phyloP scores from a whole-genome alignment of 2,113 vertebrate species.

The Istiophorus platypterus region DNA sequence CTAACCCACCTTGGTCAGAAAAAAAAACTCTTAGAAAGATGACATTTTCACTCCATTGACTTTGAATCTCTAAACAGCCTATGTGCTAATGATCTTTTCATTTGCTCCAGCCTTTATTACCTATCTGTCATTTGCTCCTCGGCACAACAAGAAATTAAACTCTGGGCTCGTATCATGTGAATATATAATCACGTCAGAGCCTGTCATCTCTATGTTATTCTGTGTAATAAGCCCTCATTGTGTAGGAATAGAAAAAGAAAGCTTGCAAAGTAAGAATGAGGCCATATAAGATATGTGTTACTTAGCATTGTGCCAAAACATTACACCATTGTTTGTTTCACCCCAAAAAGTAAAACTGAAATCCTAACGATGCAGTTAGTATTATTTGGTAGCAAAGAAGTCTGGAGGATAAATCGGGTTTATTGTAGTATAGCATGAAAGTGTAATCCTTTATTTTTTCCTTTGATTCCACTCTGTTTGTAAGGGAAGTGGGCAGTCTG shows the following conservation, averaged over 20 bases:
- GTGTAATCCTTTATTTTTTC: constrained; percentile 26
- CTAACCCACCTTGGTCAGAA: constrained; percentile 9
- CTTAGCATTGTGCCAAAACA: constrained; percentile 44
- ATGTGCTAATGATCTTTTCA: constrained; percentile 43
- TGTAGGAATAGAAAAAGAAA: background rate
- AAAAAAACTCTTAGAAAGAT: constrained; percentile 31
- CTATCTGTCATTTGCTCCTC: background rate
- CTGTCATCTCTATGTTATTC: background rate
- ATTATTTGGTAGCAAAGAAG: constrained; percentile 20
- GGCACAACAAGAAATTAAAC: constrained; percentile 32
- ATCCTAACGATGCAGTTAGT: background rate
- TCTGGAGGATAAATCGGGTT: constrained; percentile 21
- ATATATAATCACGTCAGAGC: constrained; percentile 54
- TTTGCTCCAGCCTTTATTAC: constrained; percentile 29
- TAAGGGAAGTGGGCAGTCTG: background rate
- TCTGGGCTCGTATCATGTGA: constrained; percentile 13
- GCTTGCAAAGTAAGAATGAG: constrained; percentile 11
- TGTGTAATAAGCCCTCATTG: constrained; percentile 29
- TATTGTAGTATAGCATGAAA: constrained; percentile 18
- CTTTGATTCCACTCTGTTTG: constrained; percentile 1
- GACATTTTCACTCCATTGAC: constrained; percentile 32
- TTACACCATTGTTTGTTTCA: constrained; percentile 15
- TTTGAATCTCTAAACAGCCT: constrained; percentile 39
- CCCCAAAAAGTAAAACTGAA: constrained; percentile 9
- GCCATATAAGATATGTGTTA: constrained; percentile 23